Conservation (phyloP, 2,888 invertebrate species). For the Drosophila setosimentum region DNA sequence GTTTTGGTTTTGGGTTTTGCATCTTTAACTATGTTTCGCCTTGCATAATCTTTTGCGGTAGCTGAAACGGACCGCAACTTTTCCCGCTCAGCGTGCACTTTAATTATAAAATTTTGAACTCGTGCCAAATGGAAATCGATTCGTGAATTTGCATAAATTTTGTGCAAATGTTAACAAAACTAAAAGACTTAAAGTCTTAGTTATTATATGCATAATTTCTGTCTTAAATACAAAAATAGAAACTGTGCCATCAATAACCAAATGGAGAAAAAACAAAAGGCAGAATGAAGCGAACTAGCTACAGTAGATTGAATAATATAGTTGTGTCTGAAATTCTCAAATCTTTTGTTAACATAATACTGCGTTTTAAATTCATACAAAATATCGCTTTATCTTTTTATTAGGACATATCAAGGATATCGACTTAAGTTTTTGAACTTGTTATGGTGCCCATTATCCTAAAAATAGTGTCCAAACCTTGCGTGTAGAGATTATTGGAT, state of each 20-base stretch:
- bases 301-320: background rate
- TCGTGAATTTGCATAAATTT: constrained; percentile 66
- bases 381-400: background rate
- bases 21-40: constrained; percentile 49
- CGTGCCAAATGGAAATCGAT: constrained; percentile 74
- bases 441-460: no score
- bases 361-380: background rate
- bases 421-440: background rate
- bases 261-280: background rate
- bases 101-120: constrained; percentile 72
- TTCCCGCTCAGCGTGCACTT: constrained; percentile 59
- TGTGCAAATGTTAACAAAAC: constrained; percentile 48
- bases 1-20: constrained; percentile 48
- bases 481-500: background rate
- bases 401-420: background rate
- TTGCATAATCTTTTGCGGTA: constrained; percentile 74
- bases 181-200: constrained; percentile 16
- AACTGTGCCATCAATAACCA: background rate
- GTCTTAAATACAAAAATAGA: constrained; percentile 15
- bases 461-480: background rate
- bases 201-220: constrained; percentile 9
- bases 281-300: background rate
- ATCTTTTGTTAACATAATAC: background rate
- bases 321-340: background rate
- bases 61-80: constrained; percentile 62